These are phyloP conservation scores for Thomomys bottae DNA, from an alignment of 2,113 vertebrate species.

Conservation along the genomic window DNA sequence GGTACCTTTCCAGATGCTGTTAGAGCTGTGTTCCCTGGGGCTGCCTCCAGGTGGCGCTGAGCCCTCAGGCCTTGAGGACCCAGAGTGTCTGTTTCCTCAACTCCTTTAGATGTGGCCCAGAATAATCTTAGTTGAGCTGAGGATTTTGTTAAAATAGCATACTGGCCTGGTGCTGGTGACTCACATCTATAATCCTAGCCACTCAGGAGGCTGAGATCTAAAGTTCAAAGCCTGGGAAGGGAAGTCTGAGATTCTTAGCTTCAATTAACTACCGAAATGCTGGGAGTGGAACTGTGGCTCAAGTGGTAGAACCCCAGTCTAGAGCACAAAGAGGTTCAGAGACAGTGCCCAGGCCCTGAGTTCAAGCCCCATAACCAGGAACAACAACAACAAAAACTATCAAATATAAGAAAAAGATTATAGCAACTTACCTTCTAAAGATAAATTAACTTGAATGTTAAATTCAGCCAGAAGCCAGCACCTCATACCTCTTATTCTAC, in stretches of 20 bases:
- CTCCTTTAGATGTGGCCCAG: neutral
- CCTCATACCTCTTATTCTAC: no score
- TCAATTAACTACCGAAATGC: no score
- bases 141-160: neutral
- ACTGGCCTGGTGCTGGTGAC: neutral
- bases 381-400: neutral
- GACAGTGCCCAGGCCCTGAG: no score
- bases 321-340: no score
- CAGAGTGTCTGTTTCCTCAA: neutral
- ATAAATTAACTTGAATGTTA: neutral
- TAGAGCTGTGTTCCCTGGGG: no score
- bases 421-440: constrained; percentile 16
- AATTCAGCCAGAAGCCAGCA: neutral
- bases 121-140: neutral
- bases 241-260: no score
- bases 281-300: no score
- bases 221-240: no score
- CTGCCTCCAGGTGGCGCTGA: constrained; percentile 36
- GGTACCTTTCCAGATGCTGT: neutral
- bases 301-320: no score
- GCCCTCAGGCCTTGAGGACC: neutral
- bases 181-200: no score
- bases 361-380: no score
- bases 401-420: neutral
- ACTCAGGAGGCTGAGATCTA: no score